Evolutionary conservation across 2,113 vertebrate genomes (phyloP).

Genomic region (Pelecanus crispus): DNA sequence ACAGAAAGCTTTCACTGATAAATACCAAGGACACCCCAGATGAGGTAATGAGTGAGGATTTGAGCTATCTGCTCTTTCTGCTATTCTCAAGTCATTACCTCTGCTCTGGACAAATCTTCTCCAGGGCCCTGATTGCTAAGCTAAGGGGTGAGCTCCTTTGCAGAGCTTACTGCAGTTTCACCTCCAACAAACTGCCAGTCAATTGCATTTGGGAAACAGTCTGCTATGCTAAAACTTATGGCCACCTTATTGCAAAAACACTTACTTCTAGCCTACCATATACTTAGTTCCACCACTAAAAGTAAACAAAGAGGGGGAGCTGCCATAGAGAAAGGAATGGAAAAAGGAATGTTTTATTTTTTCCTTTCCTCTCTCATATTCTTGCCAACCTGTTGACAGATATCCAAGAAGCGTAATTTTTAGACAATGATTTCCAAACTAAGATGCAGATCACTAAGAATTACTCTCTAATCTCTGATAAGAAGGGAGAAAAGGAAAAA

Average conservation of each 20-base stretch:
- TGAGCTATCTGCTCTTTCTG: conserved; percentile 73
- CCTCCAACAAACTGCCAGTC: background rate
- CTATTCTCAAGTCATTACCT: conserved; percentile 69
- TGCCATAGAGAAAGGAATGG: background rate
- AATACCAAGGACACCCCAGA: background rate
- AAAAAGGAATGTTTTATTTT: background rate
- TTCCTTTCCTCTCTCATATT: background rate
- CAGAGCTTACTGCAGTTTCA: background rate
- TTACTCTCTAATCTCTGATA: background rate
- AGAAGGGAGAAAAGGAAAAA: background rate
- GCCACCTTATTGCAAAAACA: background rate
- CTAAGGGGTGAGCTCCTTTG: conserved; percentile 30
- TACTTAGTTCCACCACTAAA: background rate
- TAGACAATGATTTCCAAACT: background rate
- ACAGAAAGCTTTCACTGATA: conserved; percentile 40
- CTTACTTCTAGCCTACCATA: background rate
- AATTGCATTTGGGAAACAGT: background rate
- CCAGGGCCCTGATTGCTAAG: conserved; percentile 20
- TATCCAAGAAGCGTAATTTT: background rate
- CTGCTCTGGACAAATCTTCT: conserved; percentile 71
- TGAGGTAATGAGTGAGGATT: conserved; percentile 25
- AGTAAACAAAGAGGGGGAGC: background rate
- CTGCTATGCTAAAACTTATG: background rate
- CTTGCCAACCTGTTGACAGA: background rate
- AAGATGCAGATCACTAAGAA: background rate